Conservation (phyloP, 2,888 invertebrate species). For the Eupithecia tripunctaria region DNA sequence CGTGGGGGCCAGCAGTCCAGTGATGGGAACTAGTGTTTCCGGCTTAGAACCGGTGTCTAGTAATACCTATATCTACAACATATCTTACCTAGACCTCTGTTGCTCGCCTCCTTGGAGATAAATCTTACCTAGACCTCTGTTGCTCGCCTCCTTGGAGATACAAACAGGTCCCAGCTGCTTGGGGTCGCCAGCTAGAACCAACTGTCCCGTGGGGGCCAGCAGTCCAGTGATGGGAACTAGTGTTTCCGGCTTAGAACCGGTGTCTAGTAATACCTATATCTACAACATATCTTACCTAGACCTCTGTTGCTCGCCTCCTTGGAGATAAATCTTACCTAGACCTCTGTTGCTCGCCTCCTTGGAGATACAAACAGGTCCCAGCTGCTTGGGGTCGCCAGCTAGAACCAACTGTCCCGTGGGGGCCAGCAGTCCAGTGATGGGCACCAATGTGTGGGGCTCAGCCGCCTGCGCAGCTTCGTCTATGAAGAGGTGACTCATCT, state of each 20-base stretch:
- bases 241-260: slow-evolving; percentile 85
- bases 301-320: too few relatives aligned
- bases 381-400: slow-evolving; percentile 93
- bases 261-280: too few relatives aligned
- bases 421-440: slow-evolving; percentile 85
- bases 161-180: slow-evolving; percentile 94
- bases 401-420: slow-evolving; percentile 85
- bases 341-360: slow-evolving; percentile 85
- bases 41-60: too few relatives aligned
- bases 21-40: too few relatives aligned
- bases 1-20: too few relatives aligned
- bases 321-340: slow-evolving; percentile 80
- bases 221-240: slow-evolving; percentile 87
- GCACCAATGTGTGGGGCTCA: slow-evolving; percentile 88
- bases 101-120: too few relatives aligned
- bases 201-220: slow-evolving; percentile 81
- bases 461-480: slow-evolving; percentile 97
- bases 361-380: slow-evolving; percentile 92
- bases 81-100: too few relatives aligned
- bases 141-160: slow-evolving; percentile 84
- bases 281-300: neutral
- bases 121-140: slow-evolving; percentile 88
- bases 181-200: slow-evolving; percentile 92
- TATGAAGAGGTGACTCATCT: slow-evolving; percentile 92
- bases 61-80: too few relatives aligned